A percentile compares a stretch with the other conserved stretches of the same genome.
Evolutionary conservation across 2,797 vertebrate genomes (phyloP).

Genomic region (Alca torda): DNA sequence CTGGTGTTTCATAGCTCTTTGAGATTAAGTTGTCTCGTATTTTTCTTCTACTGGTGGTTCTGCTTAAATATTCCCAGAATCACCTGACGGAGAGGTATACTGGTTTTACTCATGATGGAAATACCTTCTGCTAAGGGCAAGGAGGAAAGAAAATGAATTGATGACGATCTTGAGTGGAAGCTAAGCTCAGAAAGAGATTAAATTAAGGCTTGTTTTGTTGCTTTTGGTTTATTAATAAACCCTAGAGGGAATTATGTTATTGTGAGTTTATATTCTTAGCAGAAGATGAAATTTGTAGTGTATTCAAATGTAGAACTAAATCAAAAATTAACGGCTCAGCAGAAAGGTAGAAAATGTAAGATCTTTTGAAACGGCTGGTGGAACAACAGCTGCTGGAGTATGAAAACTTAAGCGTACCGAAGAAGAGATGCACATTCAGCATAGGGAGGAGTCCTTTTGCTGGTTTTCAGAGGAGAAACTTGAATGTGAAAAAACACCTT

Average conservation of each 20-base stretch:
- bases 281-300: neutral
- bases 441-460: neutral
- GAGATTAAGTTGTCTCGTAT: neutral
- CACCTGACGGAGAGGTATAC: neutral
- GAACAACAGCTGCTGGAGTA: neutral
- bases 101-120: neutral
- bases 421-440: neutral
- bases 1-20: neutral
- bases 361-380: neutral
- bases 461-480: neutral
- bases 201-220: neutral
- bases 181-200: neutral
- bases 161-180: neutral
- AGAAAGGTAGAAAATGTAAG: neutral
- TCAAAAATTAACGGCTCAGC: neutral
- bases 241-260: neutral
- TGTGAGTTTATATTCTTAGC: neutral
- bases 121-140: neutral
- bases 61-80: neutral
- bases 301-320: neutral
- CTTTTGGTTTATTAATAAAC: neutral
- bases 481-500: neutral
- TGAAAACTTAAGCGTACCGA: neutral
- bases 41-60: neutral
- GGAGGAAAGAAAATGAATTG: neutral